These are phyloP conservation scores for Neosilurus hyrtlii DNA, from an alignment of 2,797 vertebrate genomes.

Conservation along the genomic window DNA sequence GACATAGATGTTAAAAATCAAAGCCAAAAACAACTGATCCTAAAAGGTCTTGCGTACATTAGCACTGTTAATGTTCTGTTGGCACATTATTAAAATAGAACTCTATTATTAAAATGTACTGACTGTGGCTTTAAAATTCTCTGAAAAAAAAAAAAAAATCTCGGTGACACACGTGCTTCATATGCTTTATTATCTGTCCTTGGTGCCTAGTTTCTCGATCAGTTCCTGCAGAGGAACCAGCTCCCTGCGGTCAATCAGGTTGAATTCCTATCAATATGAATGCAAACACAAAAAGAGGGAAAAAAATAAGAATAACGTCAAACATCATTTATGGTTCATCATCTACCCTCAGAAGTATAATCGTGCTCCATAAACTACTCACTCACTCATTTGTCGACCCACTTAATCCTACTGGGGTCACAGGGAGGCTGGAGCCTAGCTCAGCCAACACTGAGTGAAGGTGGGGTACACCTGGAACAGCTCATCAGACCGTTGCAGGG, in stretches of 20 bases:
- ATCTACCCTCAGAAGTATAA: background rate
- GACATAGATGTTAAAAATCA: background rate
- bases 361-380: background rate
- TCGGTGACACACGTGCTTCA: background rate
- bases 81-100: constrained; percentile 9
- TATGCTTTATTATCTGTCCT: constrained; percentile 91
- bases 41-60: background rate
- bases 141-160: background rate
- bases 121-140: constrained; percentile 8
- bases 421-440: too few relatives aligned
- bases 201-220: constrained; percentile 98
- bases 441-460: too few relatives aligned
- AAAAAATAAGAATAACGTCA: constrained; percentile 4
- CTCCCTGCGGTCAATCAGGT: constrained; percentile 97
- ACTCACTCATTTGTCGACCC: too few relatives aligned
- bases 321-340: background rate
- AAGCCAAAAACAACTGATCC: background rate
- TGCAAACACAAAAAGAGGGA: background rate
- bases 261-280: constrained; percentile 85
- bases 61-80: constrained; percentile 9
- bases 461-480: too few relatives aligned
- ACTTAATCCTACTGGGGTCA: too few relatives aligned
- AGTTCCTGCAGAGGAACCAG: constrained; percentile 96
- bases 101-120: constrained; percentile 3
- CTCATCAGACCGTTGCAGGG: too few relatives aligned